Evolutionary conservation across 2,113 vertebrate species (phyloP).

Genomic region (Urocitellus parryii): DNA sequence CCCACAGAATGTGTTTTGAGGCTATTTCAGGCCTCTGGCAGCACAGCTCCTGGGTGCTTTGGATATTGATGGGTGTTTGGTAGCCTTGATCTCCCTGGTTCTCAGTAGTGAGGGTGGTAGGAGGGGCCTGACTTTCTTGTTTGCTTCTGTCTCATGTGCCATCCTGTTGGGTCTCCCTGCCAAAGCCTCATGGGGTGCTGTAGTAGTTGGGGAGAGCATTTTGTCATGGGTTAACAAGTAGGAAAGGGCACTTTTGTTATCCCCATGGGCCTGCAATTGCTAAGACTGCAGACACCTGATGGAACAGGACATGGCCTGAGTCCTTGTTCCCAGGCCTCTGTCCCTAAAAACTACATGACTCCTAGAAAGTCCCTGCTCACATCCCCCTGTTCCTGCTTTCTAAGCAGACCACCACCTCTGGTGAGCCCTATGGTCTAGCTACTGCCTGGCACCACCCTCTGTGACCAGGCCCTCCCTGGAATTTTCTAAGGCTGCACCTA

Average conservation of each 20-base stretch:
- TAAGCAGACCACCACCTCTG: neutral
- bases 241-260: neutral
- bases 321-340: neutral
- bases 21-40: too few species aligned
- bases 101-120: too few species aligned
- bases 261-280: neutral
- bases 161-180: too few species aligned
- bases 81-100: too few species aligned
- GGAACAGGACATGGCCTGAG: neutral
- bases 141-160: too few species aligned
- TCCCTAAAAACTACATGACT: neutral
- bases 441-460: neutral
- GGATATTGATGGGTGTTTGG: too few species aligned
- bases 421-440: too few species aligned
- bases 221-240: neutral
- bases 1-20: neutral
- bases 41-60: too few species aligned
- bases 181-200: too few species aligned
- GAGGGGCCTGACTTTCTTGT: too few species aligned
- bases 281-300: neutral
- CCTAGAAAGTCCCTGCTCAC: too few species aligned
- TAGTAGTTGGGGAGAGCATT: neutral
- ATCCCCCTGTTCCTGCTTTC: neutral
- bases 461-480: neutral
- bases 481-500: conserved; percentile 11